Evolutionary conservation across 2,113 vertebrate species (phyloP), one percentile per base, ranked within the genome.

Genomic region (Hoplias malabaricus): DNA sequence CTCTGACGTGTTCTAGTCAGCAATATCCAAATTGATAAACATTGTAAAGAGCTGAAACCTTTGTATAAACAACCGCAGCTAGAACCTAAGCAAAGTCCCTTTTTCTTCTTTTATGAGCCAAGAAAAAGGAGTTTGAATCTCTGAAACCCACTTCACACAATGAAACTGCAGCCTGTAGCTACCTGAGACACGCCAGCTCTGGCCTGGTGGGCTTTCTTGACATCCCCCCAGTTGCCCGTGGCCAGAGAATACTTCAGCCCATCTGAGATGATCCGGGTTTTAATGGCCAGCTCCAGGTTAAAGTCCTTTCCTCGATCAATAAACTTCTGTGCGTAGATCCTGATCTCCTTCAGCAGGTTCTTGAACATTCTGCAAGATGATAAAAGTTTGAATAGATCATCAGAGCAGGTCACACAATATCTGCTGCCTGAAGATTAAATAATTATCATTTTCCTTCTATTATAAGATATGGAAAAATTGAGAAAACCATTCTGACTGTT

Each of bases 201-300:
- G 79, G 98, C 97, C 87, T 99, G 98, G 87, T 99, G 97, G 77
- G 97, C 98, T 89, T 99, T 99, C 88, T 99, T 99, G 69, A 99
- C 97, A 46, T 99, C 98, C 1, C 98, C 98, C 98, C 98, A 99
- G 91, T 99, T 99, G 29, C 98, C 98, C 2, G 98, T 99, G 68
- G 98, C 98, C 79, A 99, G 86, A 0, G 98, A 99, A 48, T 99
- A 99, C 81, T 99, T 99, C 65, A 99, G 91, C 11, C 98, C 98
- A 0, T 99, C 98, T 0, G 98, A 99, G 92, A 99, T 98, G 82
- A 99, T 99, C 43, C 96, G 90, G 2, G 98, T 99, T 88, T 99
- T 99, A 84, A 99, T 98, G 78, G 98, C 98, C 75, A 99, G 86
- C 83, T 99, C 98, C 90, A 99, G 91, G 77, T 99, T 99, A 86